Evolutionary conservation across 35 echinoderm and acorn worm species (phyloP), one percentile per base, ranked within the genome.

Genomic region (Diadema setosum): DNA sequence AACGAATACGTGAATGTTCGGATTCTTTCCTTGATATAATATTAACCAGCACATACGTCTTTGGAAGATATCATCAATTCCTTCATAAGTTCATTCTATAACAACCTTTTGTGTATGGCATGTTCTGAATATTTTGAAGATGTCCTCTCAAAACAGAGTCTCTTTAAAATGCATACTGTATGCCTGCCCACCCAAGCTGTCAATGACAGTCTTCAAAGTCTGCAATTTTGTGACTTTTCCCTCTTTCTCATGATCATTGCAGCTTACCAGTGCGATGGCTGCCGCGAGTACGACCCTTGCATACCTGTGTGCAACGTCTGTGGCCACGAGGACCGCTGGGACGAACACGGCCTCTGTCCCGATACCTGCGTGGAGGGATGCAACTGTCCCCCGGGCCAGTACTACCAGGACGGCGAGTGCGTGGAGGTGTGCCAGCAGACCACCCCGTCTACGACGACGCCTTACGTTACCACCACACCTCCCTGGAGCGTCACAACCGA

Each of bases 291-390:
- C 26, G 81, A 90, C 20, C 95, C 95, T 14, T 97, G 95, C 50
- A 85, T 97, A 2, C 84, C 85, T 32, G 81, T 92, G 33, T 97
- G 95, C 57, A 49, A 93, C 2, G 80, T 64, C 35, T 96, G 89
- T 43, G 46, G 40, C 17, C 76, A 88, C 23, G 26, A 78, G 27
- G 84, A 39, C 3, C 31, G 76, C 21, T 60, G 57, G 3, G 63
- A 86, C 52, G 81, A 75, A 16, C 60, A 83, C 11, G 93, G 85
- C 14, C 36, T 80, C 41, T 96, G 94, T 40, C 29, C 69, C 7
- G 90, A 96, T 56, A 92, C 90, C 21, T 97, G 95, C 40, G 91
- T 97, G n/a, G 95, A 97, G 57, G 95, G 95, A 23, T 97, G 91
- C 46, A 64, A 52, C 0, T 97, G 95, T 58, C 91, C 91, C 37